Evolutionary conservation across 2,888 invertebrate genomes (phyloP), one percentile per base, ranked within the genome.

Genomic region (Halocaridina rubra): DNA sequence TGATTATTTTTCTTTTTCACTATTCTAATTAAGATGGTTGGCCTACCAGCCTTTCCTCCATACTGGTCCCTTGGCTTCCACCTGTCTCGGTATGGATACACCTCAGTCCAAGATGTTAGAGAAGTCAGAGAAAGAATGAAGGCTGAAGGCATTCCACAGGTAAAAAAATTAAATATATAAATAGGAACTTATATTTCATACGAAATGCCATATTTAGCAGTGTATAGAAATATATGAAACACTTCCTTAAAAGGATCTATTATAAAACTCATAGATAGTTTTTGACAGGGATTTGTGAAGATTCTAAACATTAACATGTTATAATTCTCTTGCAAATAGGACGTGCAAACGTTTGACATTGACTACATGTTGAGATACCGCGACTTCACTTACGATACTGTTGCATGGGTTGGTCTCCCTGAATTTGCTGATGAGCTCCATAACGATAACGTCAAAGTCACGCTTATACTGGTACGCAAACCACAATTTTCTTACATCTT

Each of bases 11-110:
- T n/a, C n/a, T n/a, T n/a, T n/a, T n/a, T n/a, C n/a, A n/a, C n/a
- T n/a, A n/a, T n/a, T n/a, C n/a, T n/a, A n/a, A n/a, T n/a, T n/a
- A n/a, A 93, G 86, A 89, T 95, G 13, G 93, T 97, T 10, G 97
- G 96, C 0, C 92, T 93, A 85, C 96, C 97, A 0, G 93, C 93
- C 90, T 93, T 97, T 93, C 97, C 97, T 0, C 96, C 97, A 0
- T 96, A 95, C 90, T 97, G 97, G 97, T 92, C 94, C 0, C 71
- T 88, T 13, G 86, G 86, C 13, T 88, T 88, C 76, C 86, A 88
- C n/a, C 81, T 88, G 24, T 85, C 86, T 3, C 93, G 94, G 93
- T 95, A 80, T 90, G 94, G 95, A 24, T 95, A 95, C 90, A 93
- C 93, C 80, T 93, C 93, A 22, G 90, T 95, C 76, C 93, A 94